These are phyloP conservation scores for Bovichtus diacanthus DNA, from an alignment of 2,797 vertebrate species.

Conservation along the genomic window DNA sequence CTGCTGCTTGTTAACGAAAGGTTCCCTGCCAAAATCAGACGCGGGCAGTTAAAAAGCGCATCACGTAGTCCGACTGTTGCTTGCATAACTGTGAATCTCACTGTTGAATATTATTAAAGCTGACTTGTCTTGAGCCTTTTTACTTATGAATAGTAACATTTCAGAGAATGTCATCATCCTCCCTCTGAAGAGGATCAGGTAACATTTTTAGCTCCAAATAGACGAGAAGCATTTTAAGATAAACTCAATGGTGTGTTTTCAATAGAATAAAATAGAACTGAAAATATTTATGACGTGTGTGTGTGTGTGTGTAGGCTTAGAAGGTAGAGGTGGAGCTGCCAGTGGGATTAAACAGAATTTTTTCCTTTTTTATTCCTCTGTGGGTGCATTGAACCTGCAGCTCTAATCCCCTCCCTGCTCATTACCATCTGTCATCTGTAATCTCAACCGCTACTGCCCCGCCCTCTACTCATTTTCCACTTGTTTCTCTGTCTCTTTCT, in stretches of 20 bases:
- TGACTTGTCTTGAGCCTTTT: slow-evolving; percentile 52
- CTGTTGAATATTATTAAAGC: slow-evolving; percentile 52
- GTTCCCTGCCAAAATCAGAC: slow-evolving; percentile 37
- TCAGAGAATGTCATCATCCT: slow-evolving; percentile 75
- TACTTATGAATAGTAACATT: slow-evolving; percentile 66
- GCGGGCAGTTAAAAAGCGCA: slow-evolving; percentile 34
- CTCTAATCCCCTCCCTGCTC: slow-evolving; percentile 66
- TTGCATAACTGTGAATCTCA: slow-evolving; percentile 44
- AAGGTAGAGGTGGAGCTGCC: slow-evolving; percentile 28
- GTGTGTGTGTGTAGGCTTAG: slow-evolving; percentile 14
- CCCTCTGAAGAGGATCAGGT: slow-evolving; percentile 43
- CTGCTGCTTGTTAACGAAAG: slow-evolving; percentile 22
- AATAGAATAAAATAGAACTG: slow-evolving; percentile 3
- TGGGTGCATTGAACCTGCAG: slow-evolving; percentile 52
- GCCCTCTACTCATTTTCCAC: slow-evolving; percentile 6
- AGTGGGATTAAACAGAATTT: slow-evolving; percentile 61
- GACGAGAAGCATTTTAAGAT: slow-evolving; percentile 17
- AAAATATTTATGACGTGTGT: slow-evolving; percentile 14
- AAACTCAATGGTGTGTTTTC: slow-evolving; percentile 13
- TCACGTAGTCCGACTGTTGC: slow-evolving; percentile 46
- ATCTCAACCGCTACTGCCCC: slow-evolving; percentile 42
- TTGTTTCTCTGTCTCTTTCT: slow-evolving; percentile 18
- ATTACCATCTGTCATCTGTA: slow-evolving; percentile 68
- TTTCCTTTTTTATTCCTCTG: not conserved
- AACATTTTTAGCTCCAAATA: slow-evolving; percentile 22